Base-by-base conservation (phyloP, 2,888 invertebrate genomes). In the Schizotus pectinicornis region DNA sequence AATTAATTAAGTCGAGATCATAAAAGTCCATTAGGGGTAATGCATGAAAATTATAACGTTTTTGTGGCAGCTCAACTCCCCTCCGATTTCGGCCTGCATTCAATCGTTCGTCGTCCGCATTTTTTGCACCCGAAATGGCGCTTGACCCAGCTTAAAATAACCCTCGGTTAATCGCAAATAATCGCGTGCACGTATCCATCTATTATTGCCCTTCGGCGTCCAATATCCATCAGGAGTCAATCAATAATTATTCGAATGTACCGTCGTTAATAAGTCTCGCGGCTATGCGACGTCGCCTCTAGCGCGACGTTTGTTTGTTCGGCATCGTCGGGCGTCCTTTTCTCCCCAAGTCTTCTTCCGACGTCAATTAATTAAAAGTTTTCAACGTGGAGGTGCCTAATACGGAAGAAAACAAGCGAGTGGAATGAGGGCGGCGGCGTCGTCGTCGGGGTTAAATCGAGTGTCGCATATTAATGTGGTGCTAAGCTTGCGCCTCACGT, bases 31-130 rank as follows among this genome's bases (percentile, higher is more conserved):
- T 62, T 62, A 59, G 59, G 55, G 42, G 53, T 59, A 54, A 57
- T 61, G 56, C 55, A 58, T 59, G 61, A 57, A 62, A 63, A 64
- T 64, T 58, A 62, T 58, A 54, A 51, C 38, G 61, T 64, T 62
- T 62, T 64, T 64, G 56, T 5, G 22, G 22, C 55, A 39, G 36
- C 55, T 14, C 39, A 31, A 32, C 22, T 22, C 22, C 22, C 22
- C 5, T 30, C 61, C 47, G 22, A 22, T 22, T 22, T 22, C 22
- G 22, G 2, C 5, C 22, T 22, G 22, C 22, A 22, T 22, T 22
- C 48, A 53, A 41, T 41, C 41, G 41, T 22, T 41, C 7, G 14
- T 3, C 41, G 41, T 12, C 41, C 41, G 6, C 14, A 7, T 41
- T 41, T 38, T 41, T 41, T 41, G 41, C 41, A 3, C 41, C 13